Percentiles rank a stretch among this genome's conserved stretches.
phyloP scores from a whole-genome alignment of 1,140 invertebrate genomes.

The Trichonephila clavata region DNA sequence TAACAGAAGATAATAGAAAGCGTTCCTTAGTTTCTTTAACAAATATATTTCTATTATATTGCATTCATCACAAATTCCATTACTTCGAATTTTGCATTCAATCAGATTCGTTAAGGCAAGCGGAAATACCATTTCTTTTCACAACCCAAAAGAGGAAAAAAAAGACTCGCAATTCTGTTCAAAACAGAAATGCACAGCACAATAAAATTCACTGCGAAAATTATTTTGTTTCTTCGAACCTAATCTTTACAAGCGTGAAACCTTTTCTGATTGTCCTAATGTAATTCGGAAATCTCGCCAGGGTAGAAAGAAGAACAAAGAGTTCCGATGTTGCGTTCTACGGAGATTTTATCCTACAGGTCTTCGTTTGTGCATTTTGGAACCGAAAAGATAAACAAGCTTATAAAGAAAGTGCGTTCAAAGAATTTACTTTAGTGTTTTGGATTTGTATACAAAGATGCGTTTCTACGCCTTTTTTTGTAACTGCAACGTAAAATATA shows the following conservation, averaged over 20 bases:
- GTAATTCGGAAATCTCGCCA: not conserved
- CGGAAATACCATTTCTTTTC: not conserved
- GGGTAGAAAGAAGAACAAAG: not conserved
- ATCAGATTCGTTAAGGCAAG: not conserved
- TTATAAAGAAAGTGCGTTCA: not conserved
- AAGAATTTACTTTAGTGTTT: not conserved
- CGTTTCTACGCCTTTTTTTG: too few relatives aligned
- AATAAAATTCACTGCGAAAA: not conserved
- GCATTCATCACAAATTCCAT: not conserved
- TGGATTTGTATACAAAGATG: not conserved
- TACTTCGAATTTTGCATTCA: not conserved
- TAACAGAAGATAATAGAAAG: too few relatives aligned
- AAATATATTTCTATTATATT: too few relatives aligned
- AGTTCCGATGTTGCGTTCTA: not conserved
- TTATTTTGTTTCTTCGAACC: not conserved
- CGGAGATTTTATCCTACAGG: not conserved
- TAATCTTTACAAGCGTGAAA: constrained; percentile 29
- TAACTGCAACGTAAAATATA: not conserved
- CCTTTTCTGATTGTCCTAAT: not conserved
- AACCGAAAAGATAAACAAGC: not conserved
- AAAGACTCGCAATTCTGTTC: not conserved
- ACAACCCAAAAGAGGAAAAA: not conserved
- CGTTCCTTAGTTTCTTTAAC: too few relatives aligned
- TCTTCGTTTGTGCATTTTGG: not conserved
- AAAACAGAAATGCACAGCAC: not conserved